Evolutionary conservation across 2,113 vertebrate genomes (phyloP), one percentile per base, ranked within the genome.

Genomic region (Forbesichthys papilliferus): DNA sequence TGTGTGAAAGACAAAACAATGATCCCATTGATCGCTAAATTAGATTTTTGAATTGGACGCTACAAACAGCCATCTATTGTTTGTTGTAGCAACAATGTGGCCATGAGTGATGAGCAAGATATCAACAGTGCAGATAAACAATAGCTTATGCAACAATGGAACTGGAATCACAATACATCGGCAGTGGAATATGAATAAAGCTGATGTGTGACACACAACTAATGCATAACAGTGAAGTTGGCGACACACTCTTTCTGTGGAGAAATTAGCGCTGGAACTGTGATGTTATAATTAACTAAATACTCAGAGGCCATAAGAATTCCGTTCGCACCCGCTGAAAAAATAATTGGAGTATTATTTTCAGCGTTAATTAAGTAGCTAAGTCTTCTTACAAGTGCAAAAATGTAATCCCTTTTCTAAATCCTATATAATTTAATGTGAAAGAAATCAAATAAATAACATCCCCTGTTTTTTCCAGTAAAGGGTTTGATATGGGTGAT

Each of bases 401-500:
- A 86, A 89, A 84, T 87, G 51, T 90, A 91, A 92, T 89, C 86
- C 88, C 80, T 86, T 87, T 79, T 86, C 81, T 83, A 91, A 93
- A 90, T 93, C 89, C 90, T 85, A 78, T 83, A 91, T 90, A 91
- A 90, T 91, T 91, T 92, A 90, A 92, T 91, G 85, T 88, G 87
- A 88, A 89, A 77, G 85, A 87, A 91, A 90, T 90, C 84, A 89
- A 88, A 91, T 91, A 91, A 92, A 90, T 90, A 89, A 87, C 86
- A 78, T n/a, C 12, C n/a, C 16, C n/a, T 16, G 4, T 82, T 80
- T 78, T 68, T 73, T 56, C 68, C 69, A 79, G 71, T 85, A 88
- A 87, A 84, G 84, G 82, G 84, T 87, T 90, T 89, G 90, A 93
- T 90, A 91, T 67, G 89, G 90, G 82, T 91, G 89, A 93, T 92